A percentile compares a stretch with the other conserved stretches of the same genome.
Evolutionary conservation across 1,140 invertebrate genomes (phyloP).

Genomic region (Phymorhynchus buccinoides): DNA sequence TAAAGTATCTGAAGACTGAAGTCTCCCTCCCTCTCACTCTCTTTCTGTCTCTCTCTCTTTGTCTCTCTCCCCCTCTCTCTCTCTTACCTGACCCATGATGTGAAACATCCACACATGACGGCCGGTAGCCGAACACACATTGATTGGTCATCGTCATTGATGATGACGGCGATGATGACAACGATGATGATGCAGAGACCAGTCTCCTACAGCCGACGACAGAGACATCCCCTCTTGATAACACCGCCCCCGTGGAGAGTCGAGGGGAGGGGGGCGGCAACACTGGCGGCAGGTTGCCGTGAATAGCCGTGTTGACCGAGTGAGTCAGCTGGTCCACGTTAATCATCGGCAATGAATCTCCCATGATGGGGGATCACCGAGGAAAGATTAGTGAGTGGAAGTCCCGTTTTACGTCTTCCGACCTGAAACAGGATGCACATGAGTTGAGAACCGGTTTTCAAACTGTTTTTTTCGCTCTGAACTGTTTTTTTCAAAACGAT

Average conservation of each 20-base stretch:
- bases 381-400: background rate
- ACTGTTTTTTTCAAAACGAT: no score
- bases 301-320: slow-evolving; percentile 35
- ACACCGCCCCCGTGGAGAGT: background rate
- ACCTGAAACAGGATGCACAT: background rate
- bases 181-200: background rate
- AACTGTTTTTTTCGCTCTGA: no score
- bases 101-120: background rate
- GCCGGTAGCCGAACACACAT: background rate
- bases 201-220: background rate
- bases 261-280: background rate
- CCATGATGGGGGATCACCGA: slow-evolving; percentile 3
- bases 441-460: background rate
- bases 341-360: slow-evolving; percentile 24
- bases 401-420: background rate
- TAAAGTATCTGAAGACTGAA: no score
- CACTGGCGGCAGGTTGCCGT: background rate
- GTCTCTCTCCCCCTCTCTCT: no score
- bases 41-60: no score
- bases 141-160: no score
- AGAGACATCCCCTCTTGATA: background rate
- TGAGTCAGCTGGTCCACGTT: slow-evolving; percentile 37
- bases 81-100: background rate
- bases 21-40: no score
- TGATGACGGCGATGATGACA: no score